Evolutionary conservation across 2,797 vertebrate genomes (phyloP).

Genomic region (Rhinichthys osculus): DNA sequence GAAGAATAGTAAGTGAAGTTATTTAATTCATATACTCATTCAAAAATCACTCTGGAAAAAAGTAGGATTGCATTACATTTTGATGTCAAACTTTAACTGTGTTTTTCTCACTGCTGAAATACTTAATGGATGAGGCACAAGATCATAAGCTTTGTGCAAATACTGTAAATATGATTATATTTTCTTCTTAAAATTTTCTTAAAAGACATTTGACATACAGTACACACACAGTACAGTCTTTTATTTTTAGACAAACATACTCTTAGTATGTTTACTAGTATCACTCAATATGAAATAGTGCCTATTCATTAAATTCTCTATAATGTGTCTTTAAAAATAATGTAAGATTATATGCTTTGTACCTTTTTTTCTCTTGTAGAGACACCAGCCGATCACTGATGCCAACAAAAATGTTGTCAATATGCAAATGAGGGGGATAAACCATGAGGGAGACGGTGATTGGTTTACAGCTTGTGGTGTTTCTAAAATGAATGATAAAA

Average conservation of each 20-base stretch:
- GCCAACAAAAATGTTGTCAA: accelerated
- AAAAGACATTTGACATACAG: not conserved
- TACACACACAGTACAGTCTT: too few species aligned
- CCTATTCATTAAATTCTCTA: not conserved
- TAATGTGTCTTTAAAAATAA: not conserved
- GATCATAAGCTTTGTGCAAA: not conserved
- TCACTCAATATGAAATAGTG: not conserved
- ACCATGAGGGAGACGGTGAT: accelerated
- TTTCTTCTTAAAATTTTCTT: not conserved
- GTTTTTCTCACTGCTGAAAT: not conserved
- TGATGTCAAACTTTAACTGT: not conserved
- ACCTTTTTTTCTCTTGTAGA: not conserved
- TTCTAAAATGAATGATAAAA: not conserved
- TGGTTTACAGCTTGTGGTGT: accelerated
- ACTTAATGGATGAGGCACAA: not conserved
- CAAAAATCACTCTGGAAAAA: not conserved
- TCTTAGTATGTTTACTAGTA: too few species aligned
- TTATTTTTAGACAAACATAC: too few species aligned
- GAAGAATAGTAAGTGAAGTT: not conserved
- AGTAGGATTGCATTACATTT: not conserved
- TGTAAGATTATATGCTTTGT: not conserved
- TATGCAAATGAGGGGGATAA: not conserved
- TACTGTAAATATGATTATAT: not conserved
- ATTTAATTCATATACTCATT: too few species aligned
- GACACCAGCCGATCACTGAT: not conserved